phyloP scores from a whole-genome alignment of 2,113 vertebrate genomes.

The Symphodus melops region DNA sequence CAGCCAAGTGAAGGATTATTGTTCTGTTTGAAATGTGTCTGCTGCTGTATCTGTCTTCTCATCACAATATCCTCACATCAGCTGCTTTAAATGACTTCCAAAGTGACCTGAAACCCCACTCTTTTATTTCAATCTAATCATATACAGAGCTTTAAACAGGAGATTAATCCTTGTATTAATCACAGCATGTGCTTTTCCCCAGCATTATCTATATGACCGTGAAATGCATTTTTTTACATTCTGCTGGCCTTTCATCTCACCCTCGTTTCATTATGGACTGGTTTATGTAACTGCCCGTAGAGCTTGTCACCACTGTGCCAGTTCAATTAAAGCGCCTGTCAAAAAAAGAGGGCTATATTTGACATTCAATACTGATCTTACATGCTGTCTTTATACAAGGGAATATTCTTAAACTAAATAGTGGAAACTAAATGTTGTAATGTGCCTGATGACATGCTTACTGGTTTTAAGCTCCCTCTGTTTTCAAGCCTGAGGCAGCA shows the following conservation, averaged over 20 bases:
- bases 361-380: not conserved
- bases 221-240: not conserved
- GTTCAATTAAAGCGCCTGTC: conserved; percentile 36
- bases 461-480: conserved; percentile 16
- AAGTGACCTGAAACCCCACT: conserved; percentile 5
- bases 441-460: not conserved
- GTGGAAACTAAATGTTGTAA: not conserved
- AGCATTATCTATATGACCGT: not conserved
- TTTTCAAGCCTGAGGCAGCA: conserved; percentile 23
- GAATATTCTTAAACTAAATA: no score
- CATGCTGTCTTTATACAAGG: not conserved
- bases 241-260: conserved; percentile 7
- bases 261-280: conserved; percentile 4
- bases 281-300: conserved; percentile 36
- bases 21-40: not conserved
- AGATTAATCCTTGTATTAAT: conserved; percentile 26
- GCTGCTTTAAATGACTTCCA: not conserved
- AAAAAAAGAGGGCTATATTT: not conserved
- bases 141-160: conserved; percentile 2
- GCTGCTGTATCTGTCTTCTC: not conserved
- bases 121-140: conserved; percentile 22
- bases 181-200: not conserved
- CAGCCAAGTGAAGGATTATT: not conserved
- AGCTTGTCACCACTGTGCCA: conserved; percentile 4
- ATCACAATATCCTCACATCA: not conserved